A percentile compares a stretch with the other conserved stretches of the same genome.
Conservation (phyloP, 2,797 vertebrate species). For the Esox masquinongy region DNA sequence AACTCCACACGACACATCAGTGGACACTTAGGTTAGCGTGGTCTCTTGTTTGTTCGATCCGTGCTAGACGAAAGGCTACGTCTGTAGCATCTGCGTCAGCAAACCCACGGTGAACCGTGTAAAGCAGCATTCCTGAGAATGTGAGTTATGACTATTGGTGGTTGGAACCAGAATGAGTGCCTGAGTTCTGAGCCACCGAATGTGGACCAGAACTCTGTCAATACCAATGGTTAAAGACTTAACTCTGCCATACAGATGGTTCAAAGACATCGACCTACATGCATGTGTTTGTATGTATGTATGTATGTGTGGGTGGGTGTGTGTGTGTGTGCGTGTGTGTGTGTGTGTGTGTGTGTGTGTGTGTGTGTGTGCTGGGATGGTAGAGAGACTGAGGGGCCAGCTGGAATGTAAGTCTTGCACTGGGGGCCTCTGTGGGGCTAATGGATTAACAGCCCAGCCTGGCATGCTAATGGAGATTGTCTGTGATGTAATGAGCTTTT, state of each 20-base stretch:
- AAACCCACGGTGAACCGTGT: not conserved
- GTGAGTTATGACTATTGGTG: conserved; percentile 14
- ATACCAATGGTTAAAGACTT: not conserved
- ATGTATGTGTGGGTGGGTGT: conserved; percentile 6
- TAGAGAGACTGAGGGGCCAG: conserved; percentile 43
- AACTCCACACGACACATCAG: not conserved
- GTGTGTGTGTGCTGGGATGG: conserved; percentile 11
- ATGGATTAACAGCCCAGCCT: conserved; percentile 89
- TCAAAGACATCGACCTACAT: not conserved
- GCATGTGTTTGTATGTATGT: not conserved
- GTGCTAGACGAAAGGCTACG: not conserved
- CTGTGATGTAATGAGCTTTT: conserved; percentile 96
- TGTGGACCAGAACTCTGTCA: not conserved
- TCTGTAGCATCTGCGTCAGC: conserved; percentile 18
- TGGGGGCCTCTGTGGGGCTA: conserved; percentile 81
- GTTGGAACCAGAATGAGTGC: not conserved
- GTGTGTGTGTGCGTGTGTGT: conserved; percentile 11
- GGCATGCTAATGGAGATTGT: conserved; percentile 90
- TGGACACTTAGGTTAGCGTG: not conserved
- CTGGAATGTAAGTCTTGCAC: conserved; percentile 83
- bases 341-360: conserved; percentile 1
- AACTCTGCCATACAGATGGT: not conserved
- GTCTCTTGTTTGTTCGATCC: not conserved
- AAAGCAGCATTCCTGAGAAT: conserved; percentile 15
- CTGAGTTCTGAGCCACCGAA: not conserved